phyloP scores from a whole-genome alignment of 2,113 vertebrate genomes.

The Chunga burmeisteri region DNA sequence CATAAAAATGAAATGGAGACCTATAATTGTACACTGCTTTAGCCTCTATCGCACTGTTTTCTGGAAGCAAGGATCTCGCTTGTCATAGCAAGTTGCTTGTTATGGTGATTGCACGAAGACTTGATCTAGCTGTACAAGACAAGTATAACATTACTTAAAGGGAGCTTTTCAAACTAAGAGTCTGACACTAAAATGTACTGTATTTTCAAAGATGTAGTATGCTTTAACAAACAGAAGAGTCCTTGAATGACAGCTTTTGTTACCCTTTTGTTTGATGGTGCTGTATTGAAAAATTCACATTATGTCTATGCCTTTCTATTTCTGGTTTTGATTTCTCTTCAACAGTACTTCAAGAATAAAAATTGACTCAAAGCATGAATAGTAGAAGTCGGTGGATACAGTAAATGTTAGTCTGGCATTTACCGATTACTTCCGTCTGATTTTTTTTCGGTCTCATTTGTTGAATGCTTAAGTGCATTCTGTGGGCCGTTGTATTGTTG shows the following conservation, averaged over 20 bases:
- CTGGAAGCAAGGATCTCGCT: slow-evolving; percentile 64
- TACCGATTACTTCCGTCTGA: slow-evolving; percentile 50
- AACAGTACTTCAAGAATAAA: slow-evolving; percentile 58
- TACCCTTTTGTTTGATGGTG: slow-evolving; percentile 66
- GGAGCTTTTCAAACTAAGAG: slow-evolving; percentile 67
- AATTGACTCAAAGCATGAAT: slow-evolving; percentile 43
- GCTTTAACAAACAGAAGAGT: slow-evolving; percentile 67
- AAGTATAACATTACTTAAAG: slow-evolving; percentile 65
- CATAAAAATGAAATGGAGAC: slow-evolving; percentile 74
- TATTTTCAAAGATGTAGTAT: slow-evolving; percentile 49
- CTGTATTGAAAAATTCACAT: slow-evolving; percentile 69
- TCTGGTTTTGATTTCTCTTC: slow-evolving; percentile 61
- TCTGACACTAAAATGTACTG: slow-evolving; percentile 50
- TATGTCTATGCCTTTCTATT: slow-evolving; percentile 59
- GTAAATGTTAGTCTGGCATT: slow-evolving; percentile 58
- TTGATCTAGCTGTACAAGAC: slow-evolving; percentile 63
- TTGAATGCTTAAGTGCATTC: slow-evolving; percentile 16
- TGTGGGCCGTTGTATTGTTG: slow-evolving; percentile 8
- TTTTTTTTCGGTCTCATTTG: neutral
- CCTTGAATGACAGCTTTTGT: slow-evolving; percentile 73
- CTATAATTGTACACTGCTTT: slow-evolving; percentile 71
- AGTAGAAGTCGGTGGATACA: slow-evolving; percentile 27
- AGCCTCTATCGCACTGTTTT: slow-evolving; percentile 56
- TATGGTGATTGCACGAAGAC: slow-evolving; percentile 60
- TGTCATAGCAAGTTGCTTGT: slow-evolving; percentile 64